phyloP scores from a whole-genome alignment of 1,140 invertebrate genomes.

The Eriosoma lanigerum region DNA sequence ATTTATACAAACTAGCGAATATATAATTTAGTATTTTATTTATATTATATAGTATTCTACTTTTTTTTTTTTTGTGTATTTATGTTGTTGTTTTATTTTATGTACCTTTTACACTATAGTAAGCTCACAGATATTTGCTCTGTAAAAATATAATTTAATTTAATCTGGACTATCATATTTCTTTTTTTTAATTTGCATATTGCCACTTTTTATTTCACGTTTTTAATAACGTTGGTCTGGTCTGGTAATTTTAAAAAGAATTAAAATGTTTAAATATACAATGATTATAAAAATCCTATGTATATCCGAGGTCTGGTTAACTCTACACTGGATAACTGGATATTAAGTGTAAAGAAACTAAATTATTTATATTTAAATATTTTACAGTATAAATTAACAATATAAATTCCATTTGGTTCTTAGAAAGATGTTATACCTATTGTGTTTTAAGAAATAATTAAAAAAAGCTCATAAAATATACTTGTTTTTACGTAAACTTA shows the following conservation, averaged over 20 bases:
- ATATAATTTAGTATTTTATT: too few species aligned
- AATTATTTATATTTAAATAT: not conserved
- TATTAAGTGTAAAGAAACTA: constrained; percentile 11
- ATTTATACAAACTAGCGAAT: too few species aligned
- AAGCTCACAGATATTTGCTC: too few species aligned
- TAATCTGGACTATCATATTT: constrained; percentile 38
- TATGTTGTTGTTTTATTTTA: too few species aligned
- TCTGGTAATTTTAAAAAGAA: not conserved
- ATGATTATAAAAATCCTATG: constrained; percentile 2
- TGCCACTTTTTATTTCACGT: constrained; percentile 44
- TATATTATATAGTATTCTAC: too few species aligned
- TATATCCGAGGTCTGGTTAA: too few species aligned
- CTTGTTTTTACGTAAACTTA: not conserved
- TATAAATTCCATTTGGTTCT: not conserved
- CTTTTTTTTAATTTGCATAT: constrained; percentile 44
- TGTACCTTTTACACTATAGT: too few species aligned
- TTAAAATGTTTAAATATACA: constrained; percentile 16
- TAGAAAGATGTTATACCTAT: too few species aligned
- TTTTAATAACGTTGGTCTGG: constrained; percentile 7
- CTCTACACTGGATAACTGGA: not conserved
- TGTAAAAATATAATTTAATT: not conserved
- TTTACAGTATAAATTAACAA: not conserved
- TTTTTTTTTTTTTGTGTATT: too few species aligned
- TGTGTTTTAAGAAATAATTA: too few species aligned
- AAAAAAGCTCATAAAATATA: too few species aligned